phyloP scores from a whole-genome alignment of 1,140 invertebrate species.

The Scaptomyza montana region DNA sequence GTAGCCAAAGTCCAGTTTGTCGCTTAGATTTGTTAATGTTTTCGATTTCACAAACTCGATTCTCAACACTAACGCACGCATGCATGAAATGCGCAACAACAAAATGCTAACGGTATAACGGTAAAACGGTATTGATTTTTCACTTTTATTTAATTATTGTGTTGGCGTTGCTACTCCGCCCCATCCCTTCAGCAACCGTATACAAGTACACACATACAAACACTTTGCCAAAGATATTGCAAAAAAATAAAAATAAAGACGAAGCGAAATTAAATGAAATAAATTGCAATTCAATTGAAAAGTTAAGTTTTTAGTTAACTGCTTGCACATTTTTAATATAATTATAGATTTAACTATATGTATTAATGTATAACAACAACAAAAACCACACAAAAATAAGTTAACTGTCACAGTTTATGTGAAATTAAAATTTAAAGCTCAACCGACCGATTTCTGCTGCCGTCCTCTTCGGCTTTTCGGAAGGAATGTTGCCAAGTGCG shows the following conservation, averaged over 20 bases:
- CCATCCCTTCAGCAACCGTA: neutral
- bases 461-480: slow-evolving; percentile 29
- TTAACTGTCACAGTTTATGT: slow-evolving; percentile 3
- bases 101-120: slow-evolving; percentile 49
- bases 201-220: slow-evolving; percentile 1
- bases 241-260: neutral
- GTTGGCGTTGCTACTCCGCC: slow-evolving; percentile 23
- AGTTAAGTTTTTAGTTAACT: slow-evolving; percentile 1
- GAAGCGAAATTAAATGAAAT: slow-evolving; percentile 2
- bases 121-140: slow-evolving; percentile 61
- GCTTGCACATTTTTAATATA: neutral
- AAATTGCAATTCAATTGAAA: slow-evolving; percentile 1
- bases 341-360: neutral
- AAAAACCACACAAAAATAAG: neutral
- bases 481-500: slow-evolving; percentile 31
- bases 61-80: slow-evolving; percentile 10
- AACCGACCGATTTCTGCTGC: slow-evolving; percentile 42
- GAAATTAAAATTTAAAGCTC: slow-evolving; percentile 13
- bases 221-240: slow-evolving; percentile 10
- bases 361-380: neutral
- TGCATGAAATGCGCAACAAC: slow-evolving; percentile 35
- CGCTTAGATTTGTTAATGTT: neutral
- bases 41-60: neutral
- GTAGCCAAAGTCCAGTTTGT: slow-evolving; percentile 12
- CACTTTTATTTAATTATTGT: slow-evolving; percentile 49